A percentile compares a stretch with the other conserved stretches of the same genome.
Conservation (phyloP, 2,888 invertebrate genomes). For the Mechanitis messenoides region DNA sequence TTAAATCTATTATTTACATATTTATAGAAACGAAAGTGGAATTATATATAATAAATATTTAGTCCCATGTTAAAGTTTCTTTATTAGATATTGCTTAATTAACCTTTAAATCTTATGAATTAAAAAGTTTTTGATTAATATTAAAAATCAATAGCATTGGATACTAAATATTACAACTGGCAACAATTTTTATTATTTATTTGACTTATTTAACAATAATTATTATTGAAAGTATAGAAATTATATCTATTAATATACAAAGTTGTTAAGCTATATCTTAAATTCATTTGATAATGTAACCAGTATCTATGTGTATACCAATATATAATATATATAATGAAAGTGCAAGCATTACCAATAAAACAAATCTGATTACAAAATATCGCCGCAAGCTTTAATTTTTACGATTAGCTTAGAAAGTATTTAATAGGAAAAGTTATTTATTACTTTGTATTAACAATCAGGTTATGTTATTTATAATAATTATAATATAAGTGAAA, state of each 20-base stretch:
- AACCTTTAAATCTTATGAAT: too few relatives aligned
- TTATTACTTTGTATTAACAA: not conserved
- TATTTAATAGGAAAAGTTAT: not conserved
- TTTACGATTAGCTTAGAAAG: not conserved
- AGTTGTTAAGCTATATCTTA: not conserved
- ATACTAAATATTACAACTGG: too few relatives aligned
- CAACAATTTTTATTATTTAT: too few relatives aligned
- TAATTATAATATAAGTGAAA: too few relatives aligned
- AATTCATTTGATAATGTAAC: not conserved
- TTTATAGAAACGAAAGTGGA: conserved; percentile 21
- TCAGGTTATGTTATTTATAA: too few relatives aligned
- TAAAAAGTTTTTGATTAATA: too few relatives aligned
- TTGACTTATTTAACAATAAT: too few relatives aligned
- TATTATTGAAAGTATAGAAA: too few relatives aligned
- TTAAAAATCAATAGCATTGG: too few relatives aligned
- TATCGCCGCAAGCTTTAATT: not conserved
- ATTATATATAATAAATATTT: conserved; percentile 11
- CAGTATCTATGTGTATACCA: not conserved
- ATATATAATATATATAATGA: not conserved
- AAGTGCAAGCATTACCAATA: not conserved
- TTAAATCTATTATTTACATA: conserved; percentile 17
- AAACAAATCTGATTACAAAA: conserved; percentile 2
- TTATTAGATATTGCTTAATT: too few relatives aligned
- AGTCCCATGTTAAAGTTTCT: too few relatives aligned
- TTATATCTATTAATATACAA: too few relatives aligned